A percentile compares a stretch with the other conserved stretches of the same genome.
phyloP scores from a whole-genome alignment of 2,113 vertebrate species.

The Archocentrus centrarchus region DNA sequence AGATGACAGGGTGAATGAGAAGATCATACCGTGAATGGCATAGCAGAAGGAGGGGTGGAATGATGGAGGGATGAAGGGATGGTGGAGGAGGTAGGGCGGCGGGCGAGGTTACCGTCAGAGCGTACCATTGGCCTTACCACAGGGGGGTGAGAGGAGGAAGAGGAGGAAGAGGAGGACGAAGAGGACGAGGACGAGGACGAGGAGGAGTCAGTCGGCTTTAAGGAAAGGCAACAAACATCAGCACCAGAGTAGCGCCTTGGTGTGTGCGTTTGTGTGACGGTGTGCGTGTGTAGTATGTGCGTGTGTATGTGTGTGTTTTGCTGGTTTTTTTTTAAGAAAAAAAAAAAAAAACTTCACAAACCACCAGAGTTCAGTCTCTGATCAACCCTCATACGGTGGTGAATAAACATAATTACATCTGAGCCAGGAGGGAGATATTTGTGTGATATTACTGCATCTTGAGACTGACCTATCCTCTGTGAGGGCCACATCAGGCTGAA shows the following conservation, averaged over 20 bases:
- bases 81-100: conserved; percentile 60
- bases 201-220: conserved; percentile 99
- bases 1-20: conserved; percentile 17
- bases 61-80: conserved; percentile 50
- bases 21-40: conserved; percentile 62
- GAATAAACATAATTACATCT: conserved; percentile 21
- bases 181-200: conserved; percentile 84
- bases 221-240: conserved; percentile 99
- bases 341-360: background rate
- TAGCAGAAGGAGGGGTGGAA: conserved; percentile 57
- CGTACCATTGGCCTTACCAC: conserved; percentile 96
- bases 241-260: conserved; percentile 78
- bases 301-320: background rate
- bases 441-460: conserved; percentile 4
- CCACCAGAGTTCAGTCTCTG: conserved; percentile 17
- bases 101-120: conserved; percentile 81
- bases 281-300: conserved; percentile 16
- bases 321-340: background rate
- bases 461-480: background rate
- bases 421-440: conserved; percentile 22
- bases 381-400: conserved; percentile 23
- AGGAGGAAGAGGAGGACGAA: conserved; percentile 84
- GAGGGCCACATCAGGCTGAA: conserved; percentile 12
- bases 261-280: conserved; percentile 22
- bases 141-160: conserved; percentile 91